Base-by-base conservation (phyloP, 64 coral and sea anemone genomes). In the Actinia equina region DNA sequence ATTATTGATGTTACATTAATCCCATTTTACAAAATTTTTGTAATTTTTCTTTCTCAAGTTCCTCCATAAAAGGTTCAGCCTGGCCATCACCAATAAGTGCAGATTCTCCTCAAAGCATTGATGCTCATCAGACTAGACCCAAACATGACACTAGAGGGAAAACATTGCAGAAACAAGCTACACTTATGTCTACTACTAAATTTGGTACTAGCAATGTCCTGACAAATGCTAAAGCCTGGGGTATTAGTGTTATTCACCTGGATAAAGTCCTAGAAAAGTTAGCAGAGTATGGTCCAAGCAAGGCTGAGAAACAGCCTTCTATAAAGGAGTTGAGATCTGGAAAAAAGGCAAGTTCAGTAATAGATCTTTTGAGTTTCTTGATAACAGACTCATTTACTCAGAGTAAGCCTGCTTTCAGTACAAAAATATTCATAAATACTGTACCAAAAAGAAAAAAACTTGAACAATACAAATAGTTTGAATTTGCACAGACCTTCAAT, bases 151-250 rank as follows among this genome's bases (percentile, higher is more conserved):
- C 83, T 17, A 82, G 94, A 14, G 94, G 94, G 10, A 92, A 93
- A 82, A 86, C 94, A 2, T 82, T 96, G 26, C 88, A 83, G 15
- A 93, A 92, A 16, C 91, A 93, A 46, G 92, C 91, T 49, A 89
- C 84, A 42, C 80, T 83, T 44, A 46, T 79, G 30, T 54, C 84
- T 14, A 93, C 91, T 18, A 86, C 86, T 22, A 95, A 84, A 69
- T 78, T 77, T 92, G 94, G 94, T 43, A 88, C 88, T 20, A 83
- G 94, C 82, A 93, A 96, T 43, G 77, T 96, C 43, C 80, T 93
- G 14, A 62, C 94, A 17, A 96, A 96, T 96, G 94, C 94, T 9
- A 93, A 85, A 85, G 90, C 86, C 7, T 96, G 94, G 94, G 91
- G 91, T 42, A 85, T 96, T 11, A 54, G 52, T 51, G 92, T 96